Evolutionary conservation across 2,888 invertebrate species (phyloP).

Genomic region (Epinotia nisella): DNA sequence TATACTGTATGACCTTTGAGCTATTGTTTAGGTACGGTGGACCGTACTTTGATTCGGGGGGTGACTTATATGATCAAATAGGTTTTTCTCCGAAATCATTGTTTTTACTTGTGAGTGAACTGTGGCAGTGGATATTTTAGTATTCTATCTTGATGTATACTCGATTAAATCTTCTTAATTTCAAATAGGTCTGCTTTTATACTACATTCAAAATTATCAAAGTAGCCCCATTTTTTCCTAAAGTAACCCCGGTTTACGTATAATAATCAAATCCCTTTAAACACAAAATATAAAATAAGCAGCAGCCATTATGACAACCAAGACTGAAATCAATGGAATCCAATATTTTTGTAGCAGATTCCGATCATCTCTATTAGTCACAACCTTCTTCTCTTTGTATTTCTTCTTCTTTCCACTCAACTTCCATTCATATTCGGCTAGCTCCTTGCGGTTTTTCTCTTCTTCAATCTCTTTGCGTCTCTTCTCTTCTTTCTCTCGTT

Average conservation of each 20-base stretch:
- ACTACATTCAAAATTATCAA: too few relatives aligned
- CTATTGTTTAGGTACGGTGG: too few relatives aligned
- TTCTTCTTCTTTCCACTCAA: conserved; percentile 87
- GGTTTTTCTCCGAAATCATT: too few relatives aligned
- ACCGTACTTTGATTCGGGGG: too few relatives aligned
- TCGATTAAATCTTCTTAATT: too few relatives aligned
- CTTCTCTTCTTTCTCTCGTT: conserved; percentile 82
- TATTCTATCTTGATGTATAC: too few relatives aligned
- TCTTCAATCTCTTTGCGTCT: conserved; percentile 86
- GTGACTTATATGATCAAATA: too few relatives aligned
- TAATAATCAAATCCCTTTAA: conserved; percentile 19
- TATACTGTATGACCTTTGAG: background rate
- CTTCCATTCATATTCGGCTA: conserved; percentile 91
- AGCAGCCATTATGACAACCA: conserved; percentile 59
- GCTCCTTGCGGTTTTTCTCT: conserved; percentile 88
- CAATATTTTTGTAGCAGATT: conserved; percentile 75
- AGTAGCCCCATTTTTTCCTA: too few relatives aligned
- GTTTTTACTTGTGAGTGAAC: too few relatives aligned
- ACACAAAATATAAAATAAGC: conserved; percentile 49
- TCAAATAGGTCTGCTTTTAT: too few relatives aligned
- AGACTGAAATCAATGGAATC: conserved; percentile 68
- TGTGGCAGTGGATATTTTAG: too few relatives aligned
- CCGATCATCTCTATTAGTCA: conserved; percentile 74
- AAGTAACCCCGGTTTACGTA: too few relatives aligned
- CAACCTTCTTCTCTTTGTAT: conserved; percentile 76